Evolutionary conservation across 2,888 invertebrate species (phyloP), one percentile per base, ranked within the genome.

Genomic region (Heliconius ethilla): DNA sequence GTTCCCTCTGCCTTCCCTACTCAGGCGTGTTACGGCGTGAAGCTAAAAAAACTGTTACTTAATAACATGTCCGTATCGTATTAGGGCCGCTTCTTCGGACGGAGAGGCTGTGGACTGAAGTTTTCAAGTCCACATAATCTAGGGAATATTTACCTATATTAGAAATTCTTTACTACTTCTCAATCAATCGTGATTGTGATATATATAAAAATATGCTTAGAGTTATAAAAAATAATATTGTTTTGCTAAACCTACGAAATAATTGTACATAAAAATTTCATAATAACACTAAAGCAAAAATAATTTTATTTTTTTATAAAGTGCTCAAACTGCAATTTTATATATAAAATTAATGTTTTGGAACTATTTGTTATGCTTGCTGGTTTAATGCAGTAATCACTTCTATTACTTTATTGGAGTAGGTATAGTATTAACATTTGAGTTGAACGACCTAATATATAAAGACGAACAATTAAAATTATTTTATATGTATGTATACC

Each of bases 311-410:
- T 72, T 76, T 59, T 74, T 55, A 76, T 62, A 73, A 75, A 73
- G 2, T 59, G 76, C 76, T 75, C 33, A 13, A 22, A 65, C 45
- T 72, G 70, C 75, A 59, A 33, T 29, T 67, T 78, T 75, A 25
- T 66, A 51, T 73, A 78, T 40, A 72, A 73, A 73, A 78, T 37
- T 72, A 75, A 75, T 67, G 75, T 72, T 78, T 55, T 69, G 74
- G 67, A 37, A 63, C 69, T 73, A 76, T 67, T 63, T 79, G 78
- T 79, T 79, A 67, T 73, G 78, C 73, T 75, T 69, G 51, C 67
- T 76, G 76, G 51, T 76, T 76, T 76, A 74, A 76, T 76, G 51
- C 29, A n/a, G 76, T 45, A 73, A 78, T 73, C 69, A 62, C 27
- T 29, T 76, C 59, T 66, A 78, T 73, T 76, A 73, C 70, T 79